phyloP scores from a whole-genome alignment of 2,888 invertebrate genomes.

The Rhaphigaster nebulosa region DNA sequence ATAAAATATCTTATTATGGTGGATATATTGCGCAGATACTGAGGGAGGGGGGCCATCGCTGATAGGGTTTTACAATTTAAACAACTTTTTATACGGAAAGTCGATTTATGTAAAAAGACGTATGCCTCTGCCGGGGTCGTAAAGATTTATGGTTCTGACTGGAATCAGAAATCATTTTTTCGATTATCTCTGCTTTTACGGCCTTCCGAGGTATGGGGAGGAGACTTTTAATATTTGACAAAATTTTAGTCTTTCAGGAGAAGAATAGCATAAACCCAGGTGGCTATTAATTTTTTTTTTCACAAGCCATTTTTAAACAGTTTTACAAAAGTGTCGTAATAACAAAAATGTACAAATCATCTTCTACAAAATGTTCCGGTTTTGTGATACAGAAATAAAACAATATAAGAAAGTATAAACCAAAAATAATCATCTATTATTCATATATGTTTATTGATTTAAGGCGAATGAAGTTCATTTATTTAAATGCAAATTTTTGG shows the following conservation, averaged over 20 bases:
- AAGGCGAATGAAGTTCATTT: too few relatives aligned
- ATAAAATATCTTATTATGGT: slow-evolving; percentile 47
- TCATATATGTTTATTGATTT: too few relatives aligned
- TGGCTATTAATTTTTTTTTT: too few relatives aligned
- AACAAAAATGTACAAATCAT: too few relatives aligned
- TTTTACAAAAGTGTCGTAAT: too few relatives aligned
- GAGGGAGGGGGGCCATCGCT: background rate
- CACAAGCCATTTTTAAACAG: too few relatives aligned
- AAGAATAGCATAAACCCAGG: background rate
- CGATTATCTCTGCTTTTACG: slow-evolving; percentile 39
- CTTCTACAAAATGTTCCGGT: too few relatives aligned
- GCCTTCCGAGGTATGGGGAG: background rate
- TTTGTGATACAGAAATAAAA: too few relatives aligned
- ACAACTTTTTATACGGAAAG: slow-evolving; percentile 40
- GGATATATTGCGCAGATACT: slow-evolving; percentile 29
- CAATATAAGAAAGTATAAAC: too few relatives aligned
- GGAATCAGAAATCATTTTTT: slow-evolving; percentile 49
- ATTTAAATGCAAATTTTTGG: too few relatives aligned
- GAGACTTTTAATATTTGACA: background rate
- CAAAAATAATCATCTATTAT: too few relatives aligned
- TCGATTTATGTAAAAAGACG: slow-evolving; percentile 46
- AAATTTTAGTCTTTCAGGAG: background rate
- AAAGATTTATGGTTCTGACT: slow-evolving; percentile 40
- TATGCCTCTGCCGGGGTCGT: slow-evolving; percentile 7
- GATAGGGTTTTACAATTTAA: slow-evolving; percentile 50